phyloP scores from a whole-genome alignment of 2,888 invertebrate species.

The Eupelmus urozonus region DNA sequence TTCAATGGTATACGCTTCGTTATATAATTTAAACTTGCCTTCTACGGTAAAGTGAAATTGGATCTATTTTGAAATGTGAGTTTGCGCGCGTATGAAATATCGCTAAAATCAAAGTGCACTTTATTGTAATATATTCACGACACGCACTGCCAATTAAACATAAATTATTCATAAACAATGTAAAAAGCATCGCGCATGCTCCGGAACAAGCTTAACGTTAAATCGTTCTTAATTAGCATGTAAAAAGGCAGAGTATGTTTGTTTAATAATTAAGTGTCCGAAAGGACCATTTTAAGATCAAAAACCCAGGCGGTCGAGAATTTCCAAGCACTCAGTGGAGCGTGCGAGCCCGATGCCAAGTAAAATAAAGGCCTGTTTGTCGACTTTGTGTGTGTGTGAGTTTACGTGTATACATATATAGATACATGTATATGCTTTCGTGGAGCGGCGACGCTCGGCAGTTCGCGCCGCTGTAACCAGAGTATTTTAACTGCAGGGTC shows the following conservation, averaged over 20 bases:
- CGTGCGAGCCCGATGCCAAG: slow-evolving; percentile 46
- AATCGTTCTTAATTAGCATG: slow-evolving; percentile 42
- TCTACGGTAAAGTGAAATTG: too few relatives aligned
- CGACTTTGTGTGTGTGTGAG: slow-evolving; percentile 34
- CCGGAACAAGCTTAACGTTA: too few relatives aligned
- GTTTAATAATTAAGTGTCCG: slow-evolving; percentile 40
- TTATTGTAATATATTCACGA: too few relatives aligned
- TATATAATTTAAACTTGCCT: too few relatives aligned
- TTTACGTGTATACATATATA: neutral
- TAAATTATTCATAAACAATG: too few relatives aligned
- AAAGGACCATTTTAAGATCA: slow-evolving; percentile 24
- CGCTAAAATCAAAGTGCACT: too few relatives aligned
- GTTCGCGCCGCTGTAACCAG: slow-evolving; percentile 54
- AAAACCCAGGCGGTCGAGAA: slow-evolving; percentile 30
- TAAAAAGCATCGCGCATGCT: too few relatives aligned
- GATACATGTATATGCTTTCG: neutral
- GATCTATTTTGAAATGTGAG: too few relatives aligned
- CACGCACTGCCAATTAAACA: too few relatives aligned
- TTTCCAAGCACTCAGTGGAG: neutral
- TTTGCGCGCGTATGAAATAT: too few relatives aligned
- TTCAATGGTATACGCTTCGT: too few relatives aligned
- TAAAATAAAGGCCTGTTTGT: slow-evolving; percentile 60
- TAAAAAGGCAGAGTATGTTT: slow-evolving; percentile 36
- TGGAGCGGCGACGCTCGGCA: slow-evolving; percentile 12
- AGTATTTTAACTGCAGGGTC: slow-evolving; percentile 51